These are phyloP conservation scores for Lutjanus erythropterus DNA, from an alignment of 2,113 vertebrate species.

Conservation along the genomic window DNA sequence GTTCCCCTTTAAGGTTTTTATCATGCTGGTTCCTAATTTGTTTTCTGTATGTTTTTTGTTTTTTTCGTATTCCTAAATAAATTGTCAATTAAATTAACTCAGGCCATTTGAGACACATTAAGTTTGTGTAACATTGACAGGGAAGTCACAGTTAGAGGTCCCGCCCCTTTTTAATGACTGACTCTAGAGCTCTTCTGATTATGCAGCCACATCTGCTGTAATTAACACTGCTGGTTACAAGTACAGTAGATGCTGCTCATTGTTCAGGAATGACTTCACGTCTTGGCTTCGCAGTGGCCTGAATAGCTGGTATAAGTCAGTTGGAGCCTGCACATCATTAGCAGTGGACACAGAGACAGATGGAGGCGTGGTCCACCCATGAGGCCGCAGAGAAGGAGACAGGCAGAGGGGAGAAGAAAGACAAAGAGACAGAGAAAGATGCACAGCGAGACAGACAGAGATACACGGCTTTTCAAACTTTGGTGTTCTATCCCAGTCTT, in stretches of 20 bases:
- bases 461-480: slow-evolving; percentile 81
- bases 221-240: background rate
- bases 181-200: background rate
- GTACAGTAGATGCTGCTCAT: background rate
- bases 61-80: background rate
- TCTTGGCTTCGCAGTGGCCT: background rate
- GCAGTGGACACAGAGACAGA: background rate
- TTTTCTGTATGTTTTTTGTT: background rate
- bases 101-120: background rate
- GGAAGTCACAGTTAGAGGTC: background rate
- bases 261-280: background rate
- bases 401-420: background rate
- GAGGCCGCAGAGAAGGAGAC: slow-evolving; percentile 18
- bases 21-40: background rate
- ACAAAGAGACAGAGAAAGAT: slow-evolving; percentile 44
- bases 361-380: background rate
- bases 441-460: slow-evolving; percentile 52
- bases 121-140: background rate
- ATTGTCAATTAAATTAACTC: background rate
- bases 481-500: slow-evolving; percentile 79
- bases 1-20: background rate
- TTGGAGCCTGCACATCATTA: background rate
- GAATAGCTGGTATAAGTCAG: background rate
- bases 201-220: background rate
- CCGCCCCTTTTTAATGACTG: background rate